Evolutionary conservation across 2,888 invertebrate genomes (phyloP).

Genomic region (Steromphala cineraria): DNA sequence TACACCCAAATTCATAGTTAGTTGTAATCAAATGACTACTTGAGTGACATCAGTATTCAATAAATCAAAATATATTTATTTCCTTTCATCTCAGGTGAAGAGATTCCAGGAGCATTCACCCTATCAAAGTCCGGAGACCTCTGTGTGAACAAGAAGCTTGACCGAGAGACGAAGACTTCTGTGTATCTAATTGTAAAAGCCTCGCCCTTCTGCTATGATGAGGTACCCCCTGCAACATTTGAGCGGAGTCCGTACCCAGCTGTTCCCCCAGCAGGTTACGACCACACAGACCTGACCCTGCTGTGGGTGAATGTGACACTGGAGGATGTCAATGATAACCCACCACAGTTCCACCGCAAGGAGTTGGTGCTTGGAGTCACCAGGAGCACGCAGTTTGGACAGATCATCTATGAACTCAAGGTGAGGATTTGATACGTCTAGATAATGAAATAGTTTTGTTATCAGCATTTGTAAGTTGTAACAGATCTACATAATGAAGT

Average conservation of each 20-base stretch:
- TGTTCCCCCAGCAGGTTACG: constrained; percentile 13
- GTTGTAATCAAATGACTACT: too few species aligned
- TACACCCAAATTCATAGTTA: too few species aligned
- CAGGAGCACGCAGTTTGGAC: constrained; percentile 93
- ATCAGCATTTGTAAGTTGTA: too few species aligned
- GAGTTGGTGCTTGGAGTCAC: constrained; percentile 96
- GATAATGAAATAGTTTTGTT: background rate
- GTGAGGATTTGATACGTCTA: constrained; percentile 35
- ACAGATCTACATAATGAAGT: too few species aligned
- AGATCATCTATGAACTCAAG: constrained; percentile 73
- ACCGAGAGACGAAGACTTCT: constrained; percentile 58
- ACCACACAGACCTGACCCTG: constrained; percentile 33
- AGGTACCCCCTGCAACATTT: constrained; percentile 16
- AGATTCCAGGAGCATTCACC: constrained; percentile 53
- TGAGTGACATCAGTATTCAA: too few species aligned
- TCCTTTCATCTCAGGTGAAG: constrained; percentile 42
- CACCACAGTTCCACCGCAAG: constrained; percentile 85
- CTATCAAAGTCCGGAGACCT: constrained; percentile 62
- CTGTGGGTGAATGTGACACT: constrained; percentile 77
- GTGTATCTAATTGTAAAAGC: constrained; percentile 63
- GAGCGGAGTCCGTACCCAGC: background rate
- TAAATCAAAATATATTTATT: too few species aligned
- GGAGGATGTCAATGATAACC: constrained; percentile 92
- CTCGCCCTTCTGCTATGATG: constrained; percentile 56
- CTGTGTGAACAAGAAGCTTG: constrained; percentile 54